Conservation (phyloP, 2,888 invertebrate genomes). For the Resseliella maxima region DNA sequence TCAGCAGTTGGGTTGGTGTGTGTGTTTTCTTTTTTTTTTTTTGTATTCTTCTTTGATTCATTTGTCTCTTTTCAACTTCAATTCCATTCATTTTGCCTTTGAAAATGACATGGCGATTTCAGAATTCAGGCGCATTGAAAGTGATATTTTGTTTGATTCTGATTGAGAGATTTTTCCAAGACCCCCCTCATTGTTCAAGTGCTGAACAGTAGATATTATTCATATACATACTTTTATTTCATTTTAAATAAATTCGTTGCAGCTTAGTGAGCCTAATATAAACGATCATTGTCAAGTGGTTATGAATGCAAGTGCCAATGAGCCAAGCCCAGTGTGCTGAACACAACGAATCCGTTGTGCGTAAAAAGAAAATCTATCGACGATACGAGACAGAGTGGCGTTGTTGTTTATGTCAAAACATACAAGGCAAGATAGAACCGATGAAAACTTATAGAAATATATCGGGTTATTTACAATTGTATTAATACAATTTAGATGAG, state of each 20-base stretch:
- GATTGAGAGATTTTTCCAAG: conserved; percentile 23
- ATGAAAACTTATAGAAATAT: not conserved
- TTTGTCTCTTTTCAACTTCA: not conserved
- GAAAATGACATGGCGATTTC: conserved; percentile 19
- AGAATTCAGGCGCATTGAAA: conserved; percentile 8
- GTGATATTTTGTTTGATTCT: conserved; percentile 20
- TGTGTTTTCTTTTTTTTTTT: no score
- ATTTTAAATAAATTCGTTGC: not conserved
- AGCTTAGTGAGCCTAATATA: not conserved
- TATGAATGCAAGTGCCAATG: conserved; percentile 8
- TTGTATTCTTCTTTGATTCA: not conserved
- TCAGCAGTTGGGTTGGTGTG: not conserved
- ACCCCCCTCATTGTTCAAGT: conserved; percentile 48
- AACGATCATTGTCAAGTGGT: conserved; percentile 53
- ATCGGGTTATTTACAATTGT: not conserved
- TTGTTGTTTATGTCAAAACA: conserved; percentile 26
- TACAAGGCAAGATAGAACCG: not conserved
- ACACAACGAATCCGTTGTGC: no score
- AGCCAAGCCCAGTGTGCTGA: no score
- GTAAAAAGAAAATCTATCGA: not conserved
- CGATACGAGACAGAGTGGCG: conserved; percentile 20
- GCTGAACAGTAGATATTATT: not conserved
- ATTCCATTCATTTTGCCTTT: not conserved
- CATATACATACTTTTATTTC: not conserved
- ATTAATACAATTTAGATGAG: not conserved